phyloP scores from a whole-genome alignment of 2,113 vertebrate species.

The Emydocephalus ijimae region DNA sequence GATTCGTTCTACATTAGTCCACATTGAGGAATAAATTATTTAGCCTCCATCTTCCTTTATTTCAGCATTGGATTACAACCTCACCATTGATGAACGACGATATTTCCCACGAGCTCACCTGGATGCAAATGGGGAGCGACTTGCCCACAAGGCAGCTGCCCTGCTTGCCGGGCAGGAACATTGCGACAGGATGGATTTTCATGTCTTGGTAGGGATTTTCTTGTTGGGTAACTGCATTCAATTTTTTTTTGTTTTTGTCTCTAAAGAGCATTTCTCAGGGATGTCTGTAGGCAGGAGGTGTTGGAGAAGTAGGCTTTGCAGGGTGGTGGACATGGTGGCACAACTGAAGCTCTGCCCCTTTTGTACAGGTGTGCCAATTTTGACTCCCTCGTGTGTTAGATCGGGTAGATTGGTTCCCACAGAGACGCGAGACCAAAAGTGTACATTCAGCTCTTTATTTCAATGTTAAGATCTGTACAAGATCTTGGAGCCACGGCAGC shows the following conservation, averaged over 20 bases:
- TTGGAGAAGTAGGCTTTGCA: neutral
- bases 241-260: neutral
- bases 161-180: constrained; percentile 69
- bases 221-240: neutral
- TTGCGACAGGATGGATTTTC: constrained; percentile 85
- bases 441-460: too few species aligned
- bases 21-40: neutral
- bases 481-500: too few species aligned
- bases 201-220: constrained; percentile 82
- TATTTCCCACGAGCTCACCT: constrained; percentile 86
- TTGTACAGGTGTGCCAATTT: neutral
- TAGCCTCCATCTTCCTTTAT: rapidly evolving
- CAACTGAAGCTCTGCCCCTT: neutral
- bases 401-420: too few species aligned
- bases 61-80: constrained; percentile 81
- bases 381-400: neutral
- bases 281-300: neutral
- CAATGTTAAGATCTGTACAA: too few species aligned
- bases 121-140: constrained; percentile 73
- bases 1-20: neutral
- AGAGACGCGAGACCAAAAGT: too few species aligned
- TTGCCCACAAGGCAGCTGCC: constrained; percentile 66
- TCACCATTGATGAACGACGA: constrained; percentile 85
- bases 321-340: neutral
- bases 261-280: neutral